Evolutionary conservation across 2,113 vertebrate species (phyloP), one percentile per base, ranked within the genome.

Genomic region (Gambusia holbrooki): DNA sequence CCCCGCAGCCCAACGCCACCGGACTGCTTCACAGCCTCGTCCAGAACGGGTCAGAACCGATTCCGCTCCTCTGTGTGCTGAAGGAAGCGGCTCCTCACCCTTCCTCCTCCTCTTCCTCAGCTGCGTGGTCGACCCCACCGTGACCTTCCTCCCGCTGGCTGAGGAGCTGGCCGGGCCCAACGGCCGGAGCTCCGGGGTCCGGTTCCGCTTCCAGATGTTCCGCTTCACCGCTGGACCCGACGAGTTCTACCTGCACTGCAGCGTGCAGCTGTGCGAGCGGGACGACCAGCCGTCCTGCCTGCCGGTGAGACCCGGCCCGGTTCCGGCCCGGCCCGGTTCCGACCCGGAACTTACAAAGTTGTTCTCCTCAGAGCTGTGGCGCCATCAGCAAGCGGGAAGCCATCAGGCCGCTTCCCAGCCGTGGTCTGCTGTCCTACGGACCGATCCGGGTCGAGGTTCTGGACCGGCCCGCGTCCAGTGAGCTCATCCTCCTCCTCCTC

Each of bases 141-240:
- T 92, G 1, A 73, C 71, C 27, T 94, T 95, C 71, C 37, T 84
- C 2, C 81, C 87, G 1, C 3, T 13, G 22, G 86, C 33, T 0
- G 8, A 4, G 11, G 75, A 22, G 5, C 65, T 74, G 28, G 66
- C 42, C 0, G 84, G 83, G 8, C n/a, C 5, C 0, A 94, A 94
- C 0, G 94, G 93, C 0, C 73, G 62, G 5, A 76, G 81, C 10
- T 84, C 92, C 30, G 79, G 69, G 1, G 37, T 93, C 3, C 93
- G 84, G 33, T 95, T 84, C 89, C 93, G 90, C 71, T 95, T 95
- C 3, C 86, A 88, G 45, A 93, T 95, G 93, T 95, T 95, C 62
- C 91, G 91, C 28, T 95, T 95, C 76, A 67, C 69, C 0, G 0
- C 40, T 0, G 85, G 89, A 0, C 91, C 93, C 0, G 69, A 86